phyloP scores from a whole-genome alignment of 2,113 vertebrate genomes.

The Tautogolabrus adspersus region DNA sequence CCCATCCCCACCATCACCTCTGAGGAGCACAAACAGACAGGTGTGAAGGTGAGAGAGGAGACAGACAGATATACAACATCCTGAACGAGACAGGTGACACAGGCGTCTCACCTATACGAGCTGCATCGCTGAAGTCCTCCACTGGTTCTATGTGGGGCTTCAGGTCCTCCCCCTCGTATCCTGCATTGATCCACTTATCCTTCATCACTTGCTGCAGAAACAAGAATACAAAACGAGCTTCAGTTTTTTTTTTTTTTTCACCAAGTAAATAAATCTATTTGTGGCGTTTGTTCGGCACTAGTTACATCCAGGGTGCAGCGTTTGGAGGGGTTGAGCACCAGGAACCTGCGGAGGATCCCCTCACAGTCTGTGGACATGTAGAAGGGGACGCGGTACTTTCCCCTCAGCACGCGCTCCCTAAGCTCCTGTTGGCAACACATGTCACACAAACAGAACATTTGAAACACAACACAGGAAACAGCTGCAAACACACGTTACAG shows the following conservation, averaged over 20 bases:
- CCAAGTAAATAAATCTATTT: rapidly evolving
- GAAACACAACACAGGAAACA: neutral
- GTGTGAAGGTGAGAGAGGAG: neutral
- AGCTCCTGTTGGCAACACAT: slow-evolving; percentile 85
- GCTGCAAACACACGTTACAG: neutral
- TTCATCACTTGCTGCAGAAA: slow-evolving; percentile 94
- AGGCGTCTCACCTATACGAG: slow-evolving; percentile 73
- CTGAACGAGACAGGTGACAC: neutral
- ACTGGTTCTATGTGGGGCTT: slow-evolving; percentile 90
- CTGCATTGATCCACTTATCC: slow-evolving; percentile 96
- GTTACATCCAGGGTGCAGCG: slow-evolving; percentile 94
- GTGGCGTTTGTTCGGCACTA: neutral
- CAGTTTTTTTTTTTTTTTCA: neutral
- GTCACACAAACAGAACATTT: neutral
- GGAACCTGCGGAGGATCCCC: slow-evolving; percentile 91
- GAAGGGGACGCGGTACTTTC: slow-evolving; percentile 96
- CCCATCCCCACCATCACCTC: slow-evolving; percentile 98
- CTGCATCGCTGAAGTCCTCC: slow-evolving; percentile 79
- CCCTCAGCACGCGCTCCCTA: slow-evolving; percentile 93
- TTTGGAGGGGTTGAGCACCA: slow-evolving; percentile 95
- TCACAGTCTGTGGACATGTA: slow-evolving; percentile 99
- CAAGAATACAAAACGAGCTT: neutral
- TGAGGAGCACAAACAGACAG: slow-evolving; percentile 63
- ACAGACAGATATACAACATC: neutral
- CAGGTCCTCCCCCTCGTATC: slow-evolving; percentile 90